These are phyloP conservation scores for Leptopilina drosophilae DNA, from an alignment of 2,888 invertebrate species.

Conservation along the genomic window DNA sequence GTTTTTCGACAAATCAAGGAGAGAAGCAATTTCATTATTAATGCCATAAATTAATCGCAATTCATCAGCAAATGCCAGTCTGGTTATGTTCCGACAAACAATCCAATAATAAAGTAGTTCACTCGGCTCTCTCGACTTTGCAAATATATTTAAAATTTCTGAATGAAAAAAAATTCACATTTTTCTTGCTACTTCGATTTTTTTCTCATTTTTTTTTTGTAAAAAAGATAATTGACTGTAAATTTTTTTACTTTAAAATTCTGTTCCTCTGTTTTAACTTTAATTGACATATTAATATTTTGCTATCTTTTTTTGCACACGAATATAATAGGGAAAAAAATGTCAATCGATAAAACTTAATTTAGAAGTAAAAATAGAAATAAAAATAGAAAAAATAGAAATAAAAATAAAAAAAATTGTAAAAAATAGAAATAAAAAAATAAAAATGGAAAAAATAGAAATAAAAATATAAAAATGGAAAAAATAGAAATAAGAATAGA, in stretches of 20 bases:
- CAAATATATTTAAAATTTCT: slow-evolving; percentile 56
- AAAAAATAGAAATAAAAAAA: not conserved
- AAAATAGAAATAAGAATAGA: no score
- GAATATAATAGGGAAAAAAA: not conserved
- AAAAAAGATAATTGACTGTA: no score
- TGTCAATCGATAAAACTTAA: not conserved
- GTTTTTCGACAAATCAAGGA: slow-evolving; percentile 49
- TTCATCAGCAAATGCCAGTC: not conserved
- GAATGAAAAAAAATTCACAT: not conserved
- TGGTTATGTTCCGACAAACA: slow-evolving; percentile 64
- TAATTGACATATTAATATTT: no score
- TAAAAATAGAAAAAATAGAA: no score
- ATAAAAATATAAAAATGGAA: no score
- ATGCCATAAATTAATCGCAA: not conserved
- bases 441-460: not conserved
- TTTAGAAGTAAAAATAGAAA: not conserved
- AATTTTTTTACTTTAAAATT: no score
- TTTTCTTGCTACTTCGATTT: not conserved
- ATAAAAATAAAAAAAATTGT: not conserved
- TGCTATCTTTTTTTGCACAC: not conserved
- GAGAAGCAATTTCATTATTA: slow-evolving; percentile 14
- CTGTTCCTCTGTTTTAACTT: no score
- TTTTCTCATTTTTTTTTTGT: no score
- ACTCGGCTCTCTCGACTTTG: slow-evolving; percentile 53
- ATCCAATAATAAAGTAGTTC: slow-evolving; percentile 56